Evolutionary conservation across 2,888 invertebrate genomes (phyloP).

Genomic region (Smittia sp.): DNA sequence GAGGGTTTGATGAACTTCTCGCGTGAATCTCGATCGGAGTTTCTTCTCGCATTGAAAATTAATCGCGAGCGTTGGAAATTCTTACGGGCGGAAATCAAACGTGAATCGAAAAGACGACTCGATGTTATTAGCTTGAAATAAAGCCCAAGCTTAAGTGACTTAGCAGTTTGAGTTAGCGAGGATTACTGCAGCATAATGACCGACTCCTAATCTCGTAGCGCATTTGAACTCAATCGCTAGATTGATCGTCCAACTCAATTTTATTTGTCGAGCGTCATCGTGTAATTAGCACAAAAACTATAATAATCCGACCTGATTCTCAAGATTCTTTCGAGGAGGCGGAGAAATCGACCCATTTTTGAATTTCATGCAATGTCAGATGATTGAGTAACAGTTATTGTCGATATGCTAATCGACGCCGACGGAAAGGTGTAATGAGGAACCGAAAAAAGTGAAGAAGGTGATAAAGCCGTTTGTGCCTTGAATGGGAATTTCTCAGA

Average conservation of each 20-base stretch:
- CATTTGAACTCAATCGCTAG: too few relatives aligned
- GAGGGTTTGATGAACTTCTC: too few relatives aligned
- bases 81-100: neutral
- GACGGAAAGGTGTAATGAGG: neutral
- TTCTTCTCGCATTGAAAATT: too few relatives aligned
- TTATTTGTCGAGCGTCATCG: too few relatives aligned
- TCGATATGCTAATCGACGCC: neutral
- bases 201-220: too few relatives aligned
- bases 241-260: too few relatives aligned
- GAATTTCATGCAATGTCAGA: constrained; percentile 4
- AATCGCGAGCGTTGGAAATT: neutral
- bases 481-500: neutral
- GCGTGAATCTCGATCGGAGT: too few relatives aligned
- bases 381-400: constrained; percentile 18
- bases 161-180: too few relatives aligned
- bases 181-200: too few relatives aligned
- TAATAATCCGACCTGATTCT: constrained; percentile 15
- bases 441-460: neutral
- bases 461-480: neutral
- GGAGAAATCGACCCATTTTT: neutral
- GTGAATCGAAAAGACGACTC: neutral
- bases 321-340: neutral
- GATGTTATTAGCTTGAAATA: too few relatives aligned
- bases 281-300: neutral
- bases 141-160: too few relatives aligned